Evolutionary conservation across 2,113 vertebrate species (phyloP), one percentile per base, ranked within the genome.

Genomic region (Menidia beryllina): DNA sequence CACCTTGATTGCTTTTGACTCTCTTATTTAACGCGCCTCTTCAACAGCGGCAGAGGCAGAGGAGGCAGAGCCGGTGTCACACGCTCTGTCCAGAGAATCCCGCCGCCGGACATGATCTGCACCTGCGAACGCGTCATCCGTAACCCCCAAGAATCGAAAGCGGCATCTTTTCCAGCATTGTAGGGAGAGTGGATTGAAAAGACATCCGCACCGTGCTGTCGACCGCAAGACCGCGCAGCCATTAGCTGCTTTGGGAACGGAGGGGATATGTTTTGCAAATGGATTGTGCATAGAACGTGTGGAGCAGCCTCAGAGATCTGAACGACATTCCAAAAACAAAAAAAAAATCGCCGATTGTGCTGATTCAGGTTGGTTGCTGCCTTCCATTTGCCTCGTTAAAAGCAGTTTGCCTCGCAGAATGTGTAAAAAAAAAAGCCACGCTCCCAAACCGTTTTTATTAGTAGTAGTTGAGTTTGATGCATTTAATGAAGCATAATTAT

Each of bases 1-100:
- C 77, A 83, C 82, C 86, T 86, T 79, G 77, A 88, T 88, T 88
- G 84, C 75, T 77, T 89, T 82, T 88, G 68, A 68, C 80, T 84
- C 73, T 72, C 73, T 83, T 83, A 87, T 84, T 90, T 84, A 85
- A 81, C 65, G 63, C 62, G 77, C 86, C 86, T 76, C 60, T 68
- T 41, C 54, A 38, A 65, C 38, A 49, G 67, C 51, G 47, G 70
- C 45, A 57, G 39, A 66, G 69, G 72, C 79, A 73, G 52, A 62
- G 55, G 52, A 30, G 53, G 64, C 27, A 39, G 34, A 75, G 70
- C 71, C 21, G 26, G 53, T 59, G 56, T 69, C 60, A 51, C 60
- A 58, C 47, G 12, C 50, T 65, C 77, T 25, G 69, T 60, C 26
- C 0, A 25, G 68, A 50, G 54, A 56, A 43, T 6, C 1, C 49